Percentiles rank a stretch among this genome's conserved stretches.
Conservation (phyloP, 1,140 invertebrate species). For the Hestina assimilis region DNA sequence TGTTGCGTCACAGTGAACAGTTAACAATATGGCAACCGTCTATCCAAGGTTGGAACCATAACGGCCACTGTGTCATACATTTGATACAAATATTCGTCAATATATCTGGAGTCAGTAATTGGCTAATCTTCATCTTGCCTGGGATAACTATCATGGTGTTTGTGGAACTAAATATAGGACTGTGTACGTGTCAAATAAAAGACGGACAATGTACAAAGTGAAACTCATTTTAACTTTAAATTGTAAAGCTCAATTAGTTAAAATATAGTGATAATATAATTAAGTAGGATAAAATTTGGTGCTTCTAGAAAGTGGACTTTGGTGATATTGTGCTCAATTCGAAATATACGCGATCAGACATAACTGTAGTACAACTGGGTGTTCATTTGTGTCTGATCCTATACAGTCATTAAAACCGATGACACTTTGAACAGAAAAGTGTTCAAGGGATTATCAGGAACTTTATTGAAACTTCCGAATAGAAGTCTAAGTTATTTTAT, state of each 20-base stretch:
- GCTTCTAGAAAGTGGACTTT: not conserved
- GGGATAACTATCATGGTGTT: conserved; percentile 8
- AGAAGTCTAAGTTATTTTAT: too few relatives aligned
- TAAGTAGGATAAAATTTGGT: conserved; percentile 14
- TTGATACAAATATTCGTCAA: not conserved
- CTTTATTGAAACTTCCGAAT: too few relatives aligned
- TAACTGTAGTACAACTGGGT: not conserved
- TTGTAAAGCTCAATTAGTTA: conserved; percentile 28
- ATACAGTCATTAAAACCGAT: too few relatives aligned
- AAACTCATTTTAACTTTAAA: conserved; percentile 17
- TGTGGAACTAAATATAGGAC: conserved; percentile 5
- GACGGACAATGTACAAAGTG: conserved; percentile 26
- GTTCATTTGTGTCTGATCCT: not conserved
- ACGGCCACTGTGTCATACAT: not conserved
- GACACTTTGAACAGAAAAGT: too few relatives aligned
- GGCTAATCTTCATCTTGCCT: not conserved
- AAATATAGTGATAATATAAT: conserved; percentile 14
- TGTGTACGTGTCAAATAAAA: conserved; percentile 19
- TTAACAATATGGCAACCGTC: too few relatives aligned
- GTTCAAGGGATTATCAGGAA: too few relatives aligned
- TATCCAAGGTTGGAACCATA: not conserved
- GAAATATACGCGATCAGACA: not conserved
- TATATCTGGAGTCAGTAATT: not conserved
- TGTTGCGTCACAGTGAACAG: conserved; percentile 59
- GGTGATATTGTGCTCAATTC: not conserved